Evolutionary conservation across 2,113 vertebrate genomes (phyloP).

Genomic region (Accipiter virgatus): DNA sequence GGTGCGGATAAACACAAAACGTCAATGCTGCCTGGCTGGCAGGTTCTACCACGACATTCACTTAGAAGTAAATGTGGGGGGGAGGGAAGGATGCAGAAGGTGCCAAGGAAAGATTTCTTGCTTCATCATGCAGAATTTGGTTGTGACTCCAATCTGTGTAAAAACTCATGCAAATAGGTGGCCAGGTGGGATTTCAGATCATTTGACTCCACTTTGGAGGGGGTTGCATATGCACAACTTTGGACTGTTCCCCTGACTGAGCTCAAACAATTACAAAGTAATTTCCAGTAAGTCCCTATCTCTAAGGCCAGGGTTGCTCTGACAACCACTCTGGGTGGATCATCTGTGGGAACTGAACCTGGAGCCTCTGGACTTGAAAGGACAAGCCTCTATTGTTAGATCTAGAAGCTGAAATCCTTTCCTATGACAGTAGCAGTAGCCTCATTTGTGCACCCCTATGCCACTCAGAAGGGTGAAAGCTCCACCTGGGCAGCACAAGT

Average conservation of each 20-base stretch:
- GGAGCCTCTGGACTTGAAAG: not conserved
- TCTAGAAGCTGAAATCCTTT: not conserved
- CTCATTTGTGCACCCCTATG: not conserved
- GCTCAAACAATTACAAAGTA: not conserved
- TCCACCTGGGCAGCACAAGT: not conserved
- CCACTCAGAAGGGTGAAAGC: not conserved
- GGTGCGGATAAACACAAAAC: not conserved
- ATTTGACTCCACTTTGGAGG: not conserved
- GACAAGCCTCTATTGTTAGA: constrained; percentile 23
- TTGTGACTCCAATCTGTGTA: not conserved
- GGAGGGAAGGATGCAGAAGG: not conserved
- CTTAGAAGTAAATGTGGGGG: not conserved
- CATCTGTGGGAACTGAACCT: constrained; percentile 23
- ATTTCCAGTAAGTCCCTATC: constrained; percentile 37
- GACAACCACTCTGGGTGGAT: constrained; percentile 8
- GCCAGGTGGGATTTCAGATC: not conserved
- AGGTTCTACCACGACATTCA: not conserved
- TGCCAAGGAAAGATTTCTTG: not conserved
- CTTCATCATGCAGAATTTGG: not conserved
- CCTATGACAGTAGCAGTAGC: not conserved
- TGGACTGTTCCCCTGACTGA: not conserved
- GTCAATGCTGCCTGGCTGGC: not conserved
- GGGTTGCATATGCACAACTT: not conserved
- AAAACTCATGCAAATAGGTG: not conserved
- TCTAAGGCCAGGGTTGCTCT: constrained; percentile 31